These are phyloP conservation scores for Trogon surrucura DNA, from an alignment of 2,113 vertebrate genomes.

Conservation along the genomic window DNA sequence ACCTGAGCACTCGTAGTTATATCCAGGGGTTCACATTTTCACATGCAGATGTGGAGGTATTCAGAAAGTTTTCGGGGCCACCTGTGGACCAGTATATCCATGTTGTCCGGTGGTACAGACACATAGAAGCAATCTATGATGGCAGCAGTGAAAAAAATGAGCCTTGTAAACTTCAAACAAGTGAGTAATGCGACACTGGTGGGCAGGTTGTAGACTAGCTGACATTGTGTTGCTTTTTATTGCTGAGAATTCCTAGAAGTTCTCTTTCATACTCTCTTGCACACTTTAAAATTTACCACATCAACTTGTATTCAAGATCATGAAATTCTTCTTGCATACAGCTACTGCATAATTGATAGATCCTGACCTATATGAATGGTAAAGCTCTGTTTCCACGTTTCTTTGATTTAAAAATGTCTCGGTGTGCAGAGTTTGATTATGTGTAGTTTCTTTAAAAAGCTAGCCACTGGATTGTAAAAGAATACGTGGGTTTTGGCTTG, in stretches of 20 bases:
- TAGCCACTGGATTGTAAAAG: background rate
- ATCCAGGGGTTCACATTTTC: constrained; percentile 90
- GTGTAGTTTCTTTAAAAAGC: background rate
- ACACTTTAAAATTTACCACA: background rate
- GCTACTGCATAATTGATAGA: background rate
- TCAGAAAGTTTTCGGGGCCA: constrained; percentile 84
- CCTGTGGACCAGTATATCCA: constrained; percentile 88
- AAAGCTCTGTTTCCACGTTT: background rate
- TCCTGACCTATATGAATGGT: background rate
- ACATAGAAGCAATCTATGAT: constrained; percentile 88
- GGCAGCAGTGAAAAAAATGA: constrained; percentile 67
- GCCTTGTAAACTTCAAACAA: constrained; percentile 82
- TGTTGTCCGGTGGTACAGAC: constrained; percentile 94
- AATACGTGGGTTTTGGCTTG: background rate
- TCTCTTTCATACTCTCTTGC: background rate
- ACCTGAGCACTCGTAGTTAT: constrained; percentile 94
- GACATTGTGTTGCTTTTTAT: constrained; percentile 23
- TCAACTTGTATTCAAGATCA: background rate
- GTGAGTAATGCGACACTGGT: constrained; percentile 84
- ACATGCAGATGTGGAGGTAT: constrained; percentile 86
- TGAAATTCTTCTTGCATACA: background rate
- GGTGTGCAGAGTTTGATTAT: background rate
- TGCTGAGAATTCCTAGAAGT: background rate
- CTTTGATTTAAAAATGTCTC: background rate
- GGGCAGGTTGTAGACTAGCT: constrained; percentile 57